Evolutionary conservation across 2,113 vertebrate species (phyloP).

Genomic region (Promerops cafer): DNA sequence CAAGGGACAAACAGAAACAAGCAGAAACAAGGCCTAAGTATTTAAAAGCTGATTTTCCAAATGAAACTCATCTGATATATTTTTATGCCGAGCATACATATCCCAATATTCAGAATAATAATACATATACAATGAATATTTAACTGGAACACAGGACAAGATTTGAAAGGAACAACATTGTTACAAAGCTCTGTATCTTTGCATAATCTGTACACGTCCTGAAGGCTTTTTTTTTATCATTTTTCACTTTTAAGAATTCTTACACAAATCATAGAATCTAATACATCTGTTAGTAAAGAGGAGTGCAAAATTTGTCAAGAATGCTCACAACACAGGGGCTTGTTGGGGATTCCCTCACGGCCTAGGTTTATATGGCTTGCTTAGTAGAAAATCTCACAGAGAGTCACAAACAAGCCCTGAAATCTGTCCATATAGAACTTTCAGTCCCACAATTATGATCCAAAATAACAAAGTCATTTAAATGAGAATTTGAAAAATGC

Average conservation of each 20-base stretch:
- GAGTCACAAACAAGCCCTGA: background rate
- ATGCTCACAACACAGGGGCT: background rate
- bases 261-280: background rate
- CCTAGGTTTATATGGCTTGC: background rate
- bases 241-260: background rate
- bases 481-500: background rate
- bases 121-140: background rate
- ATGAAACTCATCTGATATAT: background rate
- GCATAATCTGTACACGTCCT: background rate
- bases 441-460: background rate
- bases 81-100: background rate
- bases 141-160: background rate
- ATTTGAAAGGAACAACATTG: background rate
- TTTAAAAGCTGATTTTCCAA: background rate
- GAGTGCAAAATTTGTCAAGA: background rate
- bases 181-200: background rate
- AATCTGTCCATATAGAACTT: background rate
- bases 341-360: background rate
- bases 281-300: background rate
- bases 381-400: background rate
- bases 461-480: background rate
- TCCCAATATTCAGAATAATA: background rate
- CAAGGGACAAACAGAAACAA: background rate
- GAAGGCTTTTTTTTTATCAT: background rate
- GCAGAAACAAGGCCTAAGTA: background rate